Percentiles rank a stretch among this genome's conserved stretches.
These are phyloP conservation scores for Acanthopleura granulata DNA, from an alignment of 2,888 invertebrate species.

Conservation along the genomic window DNA sequence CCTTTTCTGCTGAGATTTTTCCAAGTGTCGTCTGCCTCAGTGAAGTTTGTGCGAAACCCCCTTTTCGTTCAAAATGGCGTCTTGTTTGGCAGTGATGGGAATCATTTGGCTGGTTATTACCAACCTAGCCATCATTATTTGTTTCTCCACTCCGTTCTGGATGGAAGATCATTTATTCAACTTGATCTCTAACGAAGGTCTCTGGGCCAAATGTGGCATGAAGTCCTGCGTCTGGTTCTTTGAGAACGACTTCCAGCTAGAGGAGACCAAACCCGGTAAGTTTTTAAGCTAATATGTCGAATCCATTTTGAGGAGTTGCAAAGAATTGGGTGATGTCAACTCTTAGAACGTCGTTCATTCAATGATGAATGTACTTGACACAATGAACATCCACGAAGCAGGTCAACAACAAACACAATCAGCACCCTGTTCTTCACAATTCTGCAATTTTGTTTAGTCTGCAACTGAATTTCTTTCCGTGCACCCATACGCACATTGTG, in stretches of 20 bases:
- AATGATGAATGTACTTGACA: no score
- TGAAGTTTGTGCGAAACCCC: background rate
- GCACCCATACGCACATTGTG: no score
- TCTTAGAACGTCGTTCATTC: no score
- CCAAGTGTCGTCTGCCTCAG: conserved; percentile 9
- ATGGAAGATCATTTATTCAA: conserved; percentile 27
- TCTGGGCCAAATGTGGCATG: conserved; percentile 44
- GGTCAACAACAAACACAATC: no score
- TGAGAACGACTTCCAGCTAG: conserved; percentile 23
- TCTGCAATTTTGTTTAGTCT: no score
- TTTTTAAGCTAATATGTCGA: background rate
- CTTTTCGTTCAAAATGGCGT: conserved; percentile 31
- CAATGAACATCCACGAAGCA: no score
- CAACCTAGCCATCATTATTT: conserved; percentile 46
- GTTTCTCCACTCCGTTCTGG: conserved; percentile 55
- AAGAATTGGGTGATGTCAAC: no score
- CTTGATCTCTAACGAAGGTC: conserved; percentile 34
- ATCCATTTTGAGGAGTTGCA: no score
- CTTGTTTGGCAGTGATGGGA: conserved; percentile 47
- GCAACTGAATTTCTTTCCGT: no score
- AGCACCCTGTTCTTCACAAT: no score
- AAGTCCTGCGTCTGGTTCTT: conserved; percentile 46
- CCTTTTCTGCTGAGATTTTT: no score
- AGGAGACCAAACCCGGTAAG: background rate
- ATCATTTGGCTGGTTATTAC: conserved; percentile 51